Percentiles rank a stretch among this genome's conserved stretches.
phyloP scores from a whole-genome alignment of 2,888 invertebrate genomes.

The Leptogaster cylindrica region DNA sequence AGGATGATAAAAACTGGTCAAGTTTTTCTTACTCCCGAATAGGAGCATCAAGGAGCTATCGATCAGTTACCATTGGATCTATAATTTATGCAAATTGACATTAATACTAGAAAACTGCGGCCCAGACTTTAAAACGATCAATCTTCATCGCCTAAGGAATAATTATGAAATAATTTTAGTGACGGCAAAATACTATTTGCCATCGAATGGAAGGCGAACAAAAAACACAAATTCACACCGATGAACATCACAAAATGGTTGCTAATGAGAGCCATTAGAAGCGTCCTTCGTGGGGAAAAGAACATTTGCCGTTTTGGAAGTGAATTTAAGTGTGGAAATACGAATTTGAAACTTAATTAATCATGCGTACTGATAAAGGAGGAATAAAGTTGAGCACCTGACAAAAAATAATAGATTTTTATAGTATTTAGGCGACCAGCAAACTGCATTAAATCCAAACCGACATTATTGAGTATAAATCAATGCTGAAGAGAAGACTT shows the following conservation, averaged over 20 bases:
- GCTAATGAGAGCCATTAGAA: neutral
- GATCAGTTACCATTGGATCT: neutral
- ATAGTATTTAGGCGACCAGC: no score
- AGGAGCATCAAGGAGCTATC: neutral
- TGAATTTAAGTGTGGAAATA: no score
- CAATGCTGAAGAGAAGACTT: no score
- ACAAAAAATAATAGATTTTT: no score
- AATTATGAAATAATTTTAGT: neutral
- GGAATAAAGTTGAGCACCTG: no score
- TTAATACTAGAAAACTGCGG: neutral
- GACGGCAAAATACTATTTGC: neutral
- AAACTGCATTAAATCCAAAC: no score
- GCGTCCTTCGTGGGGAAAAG: no score
- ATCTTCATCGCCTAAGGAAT: neutral
- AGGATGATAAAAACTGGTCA: neutral
- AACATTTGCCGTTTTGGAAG: no score
- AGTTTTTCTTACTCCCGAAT: neutral
- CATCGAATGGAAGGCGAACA: neutral
- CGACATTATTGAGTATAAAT: no score
- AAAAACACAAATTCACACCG: neutral
- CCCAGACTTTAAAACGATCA: neutral
- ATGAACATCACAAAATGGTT: neutral
- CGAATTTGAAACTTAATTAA: no score
- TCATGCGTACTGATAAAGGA: no score
- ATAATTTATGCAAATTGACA: conserved; percentile 12